Percentiles rank a stretch among this genome's conserved stretches.
Evolutionary conservation across 2,888 invertebrate genomes (phyloP).

Genomic region (Caenorhabditis sulstoni): DNA sequence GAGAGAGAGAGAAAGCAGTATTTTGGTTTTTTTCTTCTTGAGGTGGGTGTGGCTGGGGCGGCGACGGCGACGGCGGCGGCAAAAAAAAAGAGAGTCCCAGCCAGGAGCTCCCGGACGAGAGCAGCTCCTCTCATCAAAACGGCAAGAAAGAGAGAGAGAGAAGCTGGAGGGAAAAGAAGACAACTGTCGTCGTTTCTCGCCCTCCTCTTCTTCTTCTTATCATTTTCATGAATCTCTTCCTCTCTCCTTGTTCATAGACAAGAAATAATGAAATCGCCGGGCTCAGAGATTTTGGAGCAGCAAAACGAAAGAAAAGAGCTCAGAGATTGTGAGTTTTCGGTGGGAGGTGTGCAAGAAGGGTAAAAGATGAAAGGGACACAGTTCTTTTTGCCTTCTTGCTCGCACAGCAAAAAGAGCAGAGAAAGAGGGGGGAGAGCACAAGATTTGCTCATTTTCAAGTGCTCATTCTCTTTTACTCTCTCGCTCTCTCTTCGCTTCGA

Average conservation of each 20-base stretch:
- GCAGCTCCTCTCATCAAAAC: slow-evolving; percentile 29
- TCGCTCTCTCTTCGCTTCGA: slow-evolving; percentile 3
- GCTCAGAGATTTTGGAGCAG: no score
- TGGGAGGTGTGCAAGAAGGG: slow-evolving; percentile 13
- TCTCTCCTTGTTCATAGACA: no score
- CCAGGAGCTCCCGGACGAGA: neutral
- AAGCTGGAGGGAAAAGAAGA: slow-evolving; percentile 14
- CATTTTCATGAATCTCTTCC: neutral
- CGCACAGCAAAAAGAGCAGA: neutral
- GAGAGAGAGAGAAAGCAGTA: no score
- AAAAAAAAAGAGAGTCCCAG: neutral
- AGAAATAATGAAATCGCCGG: no score
- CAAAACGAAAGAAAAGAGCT: neutral
- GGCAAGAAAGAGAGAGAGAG: no score
- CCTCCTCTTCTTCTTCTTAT: slow-evolving; percentile 5
- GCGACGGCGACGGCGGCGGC: neutral
- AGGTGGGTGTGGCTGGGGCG: neutral
- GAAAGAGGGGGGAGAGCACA: slow-evolving; percentile 7
- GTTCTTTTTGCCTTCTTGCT: no score
- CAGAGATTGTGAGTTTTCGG: no score
- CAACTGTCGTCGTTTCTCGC: slow-evolving; percentile 33
- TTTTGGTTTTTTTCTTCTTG: no score
- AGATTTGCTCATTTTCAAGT: slow-evolving; percentile 41
- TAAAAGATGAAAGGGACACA: slow-evolving; percentile 19
- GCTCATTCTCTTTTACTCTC: slow-evolving; percentile 20